These are phyloP conservation scores for Choloepus hoffmanni DNA, from an alignment of 2,113 vertebrate genomes.

Conservation along the genomic window DNA sequence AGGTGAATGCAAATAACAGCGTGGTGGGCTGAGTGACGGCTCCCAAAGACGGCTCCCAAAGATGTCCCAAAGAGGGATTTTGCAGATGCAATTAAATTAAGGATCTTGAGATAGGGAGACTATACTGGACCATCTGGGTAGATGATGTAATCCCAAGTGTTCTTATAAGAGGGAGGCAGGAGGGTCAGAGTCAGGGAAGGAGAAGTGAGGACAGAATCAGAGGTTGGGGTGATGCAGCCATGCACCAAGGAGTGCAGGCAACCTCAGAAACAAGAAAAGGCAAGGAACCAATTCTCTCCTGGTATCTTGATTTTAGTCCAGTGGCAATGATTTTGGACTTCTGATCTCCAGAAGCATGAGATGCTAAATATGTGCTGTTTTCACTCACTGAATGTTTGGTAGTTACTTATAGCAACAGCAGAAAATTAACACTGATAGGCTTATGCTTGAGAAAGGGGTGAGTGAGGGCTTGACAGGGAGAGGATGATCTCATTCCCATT, in stretches of 20 bases:
- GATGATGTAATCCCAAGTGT: not conserved
- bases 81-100: not conserved
- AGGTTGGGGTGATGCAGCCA: not conserved
- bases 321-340: not conserved
- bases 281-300: not conserved
- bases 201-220: not conserved
- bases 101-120: not conserved
- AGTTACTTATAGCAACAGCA: not conserved
- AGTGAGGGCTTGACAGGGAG: too few relatives aligned
- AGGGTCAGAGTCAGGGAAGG: not conserved
- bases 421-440: not conserved
- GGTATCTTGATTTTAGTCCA: not conserved
- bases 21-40: not conserved
- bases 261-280: not conserved
- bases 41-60: not conserved
- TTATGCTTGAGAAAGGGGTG: not conserved
- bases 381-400: too few relatives aligned
- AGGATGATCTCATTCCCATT: not conserved
- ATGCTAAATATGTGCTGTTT: not conserved
- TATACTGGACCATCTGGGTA: accelerated
- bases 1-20: not conserved
- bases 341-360: not conserved
- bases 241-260: not conserved
- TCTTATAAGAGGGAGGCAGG: not conserved
- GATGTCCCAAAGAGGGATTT: not conserved